Conservation (phyloP, 2,888 invertebrate species). For the Lepidonotus clava region DNA sequence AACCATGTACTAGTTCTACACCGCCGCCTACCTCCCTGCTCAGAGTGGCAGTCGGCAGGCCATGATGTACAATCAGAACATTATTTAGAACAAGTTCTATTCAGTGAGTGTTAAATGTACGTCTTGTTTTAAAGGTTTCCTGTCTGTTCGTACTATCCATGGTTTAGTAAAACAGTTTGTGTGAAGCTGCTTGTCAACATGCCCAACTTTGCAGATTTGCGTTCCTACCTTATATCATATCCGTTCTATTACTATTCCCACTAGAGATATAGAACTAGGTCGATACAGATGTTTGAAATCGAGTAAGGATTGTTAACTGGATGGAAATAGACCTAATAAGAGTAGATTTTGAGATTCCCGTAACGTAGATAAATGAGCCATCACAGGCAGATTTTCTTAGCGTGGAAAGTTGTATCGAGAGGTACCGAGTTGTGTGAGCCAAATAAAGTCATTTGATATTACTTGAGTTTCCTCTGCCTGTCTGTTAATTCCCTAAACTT, state of each 20-base stretch:
- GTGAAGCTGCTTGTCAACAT: constrained; percentile 45
- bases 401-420: neutral
- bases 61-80: neutral
- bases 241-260: neutral
- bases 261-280: constrained; percentile 2
- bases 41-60: neutral
- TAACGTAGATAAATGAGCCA: constrained; percentile 34
- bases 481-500: no score
- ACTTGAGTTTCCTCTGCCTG: no score
- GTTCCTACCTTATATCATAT: constrained; percentile 33
- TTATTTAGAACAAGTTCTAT: neutral
- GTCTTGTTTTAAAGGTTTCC: neutral
- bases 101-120: neutral
- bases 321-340: neutral
- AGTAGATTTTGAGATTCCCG: constrained; percentile 38
- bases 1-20: no score
- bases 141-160: neutral
- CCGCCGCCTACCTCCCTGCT: neutral
- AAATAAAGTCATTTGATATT: constrained; percentile 39
- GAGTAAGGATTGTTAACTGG: neutral
- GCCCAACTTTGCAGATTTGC: constrained; percentile 2
- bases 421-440: neutral
- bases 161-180: neutral
- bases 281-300: neutral
- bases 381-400: constrained; percentile 1